phyloP scores from a whole-genome alignment of 1,140 invertebrate species.

The Gryllus bimaculatus region DNA sequence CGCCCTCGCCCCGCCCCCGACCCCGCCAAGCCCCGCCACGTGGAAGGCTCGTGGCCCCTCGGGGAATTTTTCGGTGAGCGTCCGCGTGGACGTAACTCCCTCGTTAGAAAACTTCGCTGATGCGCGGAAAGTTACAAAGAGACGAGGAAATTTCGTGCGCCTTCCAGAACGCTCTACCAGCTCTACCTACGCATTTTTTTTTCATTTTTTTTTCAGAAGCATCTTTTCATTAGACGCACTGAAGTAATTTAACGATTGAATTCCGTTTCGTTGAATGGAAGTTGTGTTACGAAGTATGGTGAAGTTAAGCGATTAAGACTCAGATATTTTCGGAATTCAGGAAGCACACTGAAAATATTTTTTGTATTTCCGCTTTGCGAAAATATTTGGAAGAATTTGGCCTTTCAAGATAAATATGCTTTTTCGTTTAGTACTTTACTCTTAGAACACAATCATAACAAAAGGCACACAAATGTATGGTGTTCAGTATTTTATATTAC shows the following conservation, averaged over 20 bases:
- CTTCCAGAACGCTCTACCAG: neutral
- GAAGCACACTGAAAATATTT: neutral
- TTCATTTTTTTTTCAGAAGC: too few relatives aligned
- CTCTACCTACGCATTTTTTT: too few relatives aligned
- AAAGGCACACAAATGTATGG: neutral
- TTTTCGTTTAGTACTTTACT: neutral
- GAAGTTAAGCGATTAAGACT: too few relatives aligned
- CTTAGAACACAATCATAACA: neutral
- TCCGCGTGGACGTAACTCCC: neutral
- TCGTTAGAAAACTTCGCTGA: neutral
- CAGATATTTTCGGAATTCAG: neutral
- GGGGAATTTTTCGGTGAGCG: neutral
- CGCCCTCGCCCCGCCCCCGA: too few relatives aligned
- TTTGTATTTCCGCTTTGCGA: neutral
- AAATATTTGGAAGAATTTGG: neutral
- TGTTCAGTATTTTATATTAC: too few relatives aligned
- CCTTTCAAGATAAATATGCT: neutral
- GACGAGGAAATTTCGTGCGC: neutral
- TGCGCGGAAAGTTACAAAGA: neutral
- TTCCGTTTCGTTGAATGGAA: too few relatives aligned
- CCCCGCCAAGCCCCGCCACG: too few relatives aligned
- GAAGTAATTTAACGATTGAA: too few relatives aligned
- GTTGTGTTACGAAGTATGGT: too few relatives aligned
- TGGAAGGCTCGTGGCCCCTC: neutral
- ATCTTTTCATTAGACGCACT: too few relatives aligned